phyloP scores from a whole-genome alignment of 2,888 invertebrate species.

The Proisotoma minuta region DNA sequence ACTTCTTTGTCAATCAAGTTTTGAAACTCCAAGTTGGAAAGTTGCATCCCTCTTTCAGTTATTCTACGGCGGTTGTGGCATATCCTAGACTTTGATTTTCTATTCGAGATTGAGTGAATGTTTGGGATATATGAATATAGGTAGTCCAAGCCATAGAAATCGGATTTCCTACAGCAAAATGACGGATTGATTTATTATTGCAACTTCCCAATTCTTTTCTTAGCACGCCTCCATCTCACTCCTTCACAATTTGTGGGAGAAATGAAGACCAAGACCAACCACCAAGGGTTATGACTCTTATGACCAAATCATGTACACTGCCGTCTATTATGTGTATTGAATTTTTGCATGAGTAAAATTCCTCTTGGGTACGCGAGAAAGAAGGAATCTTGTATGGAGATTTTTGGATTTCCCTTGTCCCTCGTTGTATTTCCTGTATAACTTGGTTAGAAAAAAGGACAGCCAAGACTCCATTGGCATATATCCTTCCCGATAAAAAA shows the following conservation, averaged over 20 bases:
- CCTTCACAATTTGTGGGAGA: background rate
- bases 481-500: no score
- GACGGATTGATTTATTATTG: constrained; percentile 18
- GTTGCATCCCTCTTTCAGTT: background rate
- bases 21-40: background rate
- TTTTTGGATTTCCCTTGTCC: no score
- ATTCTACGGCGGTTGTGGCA: background rate
- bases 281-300: constrained; percentile 7
- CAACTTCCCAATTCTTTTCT: constrained; percentile 13
- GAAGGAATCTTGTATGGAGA: no score
- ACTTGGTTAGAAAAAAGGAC: no score
- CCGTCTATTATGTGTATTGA: constrained; percentile 12
- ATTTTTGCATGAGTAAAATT: constrained; percentile 9
- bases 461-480: no score
- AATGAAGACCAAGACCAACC: background rate
- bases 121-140: background rate
- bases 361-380: no score
- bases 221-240: background rate
- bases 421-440: no score
- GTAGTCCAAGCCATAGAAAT: constrained; percentile 11
- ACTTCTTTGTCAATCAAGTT: constrained; percentile 14
- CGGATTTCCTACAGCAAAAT: constrained; percentile 13
- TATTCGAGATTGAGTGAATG: background rate
- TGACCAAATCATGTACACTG: constrained; percentile 3
- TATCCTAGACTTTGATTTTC: constrained; percentile 3